Base-by-base conservation (phyloP, 37 sponge, comb jelly and placozoan species). In the Cliona cf. orientalis region DNA sequence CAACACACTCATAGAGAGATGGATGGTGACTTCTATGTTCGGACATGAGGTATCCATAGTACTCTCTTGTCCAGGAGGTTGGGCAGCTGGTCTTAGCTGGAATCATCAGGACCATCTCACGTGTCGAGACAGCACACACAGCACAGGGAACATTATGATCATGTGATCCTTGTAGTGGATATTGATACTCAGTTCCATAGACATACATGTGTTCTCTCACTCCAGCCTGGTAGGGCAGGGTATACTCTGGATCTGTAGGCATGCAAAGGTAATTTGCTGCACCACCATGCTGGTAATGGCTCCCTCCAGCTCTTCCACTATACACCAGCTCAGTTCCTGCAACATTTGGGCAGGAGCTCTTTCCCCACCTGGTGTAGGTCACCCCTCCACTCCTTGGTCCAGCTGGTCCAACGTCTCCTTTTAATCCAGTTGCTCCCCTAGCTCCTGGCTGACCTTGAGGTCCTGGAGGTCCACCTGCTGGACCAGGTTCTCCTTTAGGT, bases 331-430 rank as follows among this genome's bases (percentile, higher is more conserved):
- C 61, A 45, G 82, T 46, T 77, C 78, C 89, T 41, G 42, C 33
- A n/a, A n/a, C n/a, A n/a, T n/a, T n/a, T 31, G 82, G 89, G 43
- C 89, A 88, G 23, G 78, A 64, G 2, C 66, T 71, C 42, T 46
- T 75, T 19, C 89, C 89, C 89, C 85, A 88, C 39, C 82, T 68
- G 26, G 77, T 82, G 58, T 88, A 88, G 28, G 31, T 28, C 49
- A 66, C 84, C 1, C 83, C 78, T 40, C 68, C 87, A 26, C 26
- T n/a, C 22, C 26, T 12, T 26, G 63, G 63, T 26, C 63, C 63
- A 26, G 28, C 5, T 61, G 28, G 63, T n/a, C 63, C 63, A 12
- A 6, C n/a, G 7, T 12, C 12, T 61, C 63, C 63, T 61, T 28
- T 61, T n/a, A 5, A n/a, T 61, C 63, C 63, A 61, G 63, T 12